phyloP scores from a whole-genome alignment of 1,140 invertebrate genomes.

The Psix sp. region DNA sequence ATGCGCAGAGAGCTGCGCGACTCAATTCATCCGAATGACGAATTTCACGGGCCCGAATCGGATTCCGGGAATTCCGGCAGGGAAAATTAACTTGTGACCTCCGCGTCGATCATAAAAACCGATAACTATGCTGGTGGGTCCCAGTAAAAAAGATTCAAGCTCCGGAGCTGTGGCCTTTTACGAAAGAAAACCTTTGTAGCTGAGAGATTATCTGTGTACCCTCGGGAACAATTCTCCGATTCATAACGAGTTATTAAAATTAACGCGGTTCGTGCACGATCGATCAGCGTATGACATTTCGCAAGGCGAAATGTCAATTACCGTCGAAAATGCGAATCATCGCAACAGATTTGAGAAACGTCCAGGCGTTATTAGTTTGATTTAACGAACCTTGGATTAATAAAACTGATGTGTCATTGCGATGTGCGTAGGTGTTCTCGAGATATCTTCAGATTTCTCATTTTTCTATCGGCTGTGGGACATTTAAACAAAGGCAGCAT shows the following conservation, averaged over 20 bases:
- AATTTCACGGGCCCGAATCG: slow-evolving; percentile 31
- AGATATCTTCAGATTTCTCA: slow-evolving; percentile 48
- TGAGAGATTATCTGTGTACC: slow-evolving; percentile 32
- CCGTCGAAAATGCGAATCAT: slow-evolving; percentile 25
- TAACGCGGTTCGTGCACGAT: slow-evolving; percentile 23
- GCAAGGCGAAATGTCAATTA: slow-evolving; percentile 39
- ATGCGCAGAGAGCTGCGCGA: not conserved
- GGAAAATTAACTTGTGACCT: slow-evolving; percentile 15
- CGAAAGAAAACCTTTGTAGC: slow-evolving; percentile 18
- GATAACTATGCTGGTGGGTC: not conserved
- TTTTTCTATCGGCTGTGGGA: too few species aligned
- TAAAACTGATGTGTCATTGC: slow-evolving; percentile 37
- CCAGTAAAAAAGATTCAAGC: slow-evolving; percentile 1
- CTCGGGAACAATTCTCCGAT: slow-evolving; percentile 27
- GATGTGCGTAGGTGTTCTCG: slow-evolving; percentile 2
- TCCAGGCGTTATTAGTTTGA: too few species aligned
- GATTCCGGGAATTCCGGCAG: slow-evolving; percentile 15
- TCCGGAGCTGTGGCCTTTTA: slow-evolving; percentile 37
- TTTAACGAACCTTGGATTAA: slow-evolving; percentile 46
- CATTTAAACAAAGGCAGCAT: too few species aligned
- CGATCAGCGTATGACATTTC: slow-evolving; percentile 38
- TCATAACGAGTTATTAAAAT: slow-evolving; percentile 49
- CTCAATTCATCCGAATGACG: slow-evolving; percentile 10
- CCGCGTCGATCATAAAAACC: slow-evolving; percentile 6
- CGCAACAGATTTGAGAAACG: slow-evolving; percentile 14